These are phyloP conservation scores for Drosophila neocordata DNA, from an alignment of 1,140 invertebrate genomes.

Conservation along the genomic window DNA sequence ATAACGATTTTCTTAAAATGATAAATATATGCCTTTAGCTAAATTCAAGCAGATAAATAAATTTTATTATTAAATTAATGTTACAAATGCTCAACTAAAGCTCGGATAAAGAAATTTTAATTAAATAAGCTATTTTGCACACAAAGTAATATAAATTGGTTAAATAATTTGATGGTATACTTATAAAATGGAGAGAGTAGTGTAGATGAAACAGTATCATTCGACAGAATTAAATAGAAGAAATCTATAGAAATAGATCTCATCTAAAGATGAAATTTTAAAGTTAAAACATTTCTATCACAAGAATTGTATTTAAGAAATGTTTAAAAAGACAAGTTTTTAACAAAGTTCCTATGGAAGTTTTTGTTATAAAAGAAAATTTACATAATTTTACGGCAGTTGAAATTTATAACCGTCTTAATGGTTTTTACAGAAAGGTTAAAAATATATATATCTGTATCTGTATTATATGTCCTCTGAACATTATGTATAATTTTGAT, in stretches of 20 bases:
- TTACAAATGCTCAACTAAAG: background rate
- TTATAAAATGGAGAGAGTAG: background rate
- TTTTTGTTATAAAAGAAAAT: background rate
- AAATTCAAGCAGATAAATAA: constrained; percentile 2
- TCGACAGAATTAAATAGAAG: background rate
- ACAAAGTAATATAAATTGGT: background rate
- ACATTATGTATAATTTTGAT: constrained; percentile 2
- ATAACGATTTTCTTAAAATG: constrained; percentile 5
- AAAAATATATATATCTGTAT: background rate
- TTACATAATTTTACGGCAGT: background rate
- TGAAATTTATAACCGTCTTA: no score
- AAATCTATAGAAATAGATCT: background rate
- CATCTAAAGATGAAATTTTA: background rate
- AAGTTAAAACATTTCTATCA: background rate
- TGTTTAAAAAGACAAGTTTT: background rate
- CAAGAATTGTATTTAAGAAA: no score
- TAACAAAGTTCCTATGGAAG: background rate
- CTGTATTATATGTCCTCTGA: background rate
- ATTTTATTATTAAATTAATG: background rate
- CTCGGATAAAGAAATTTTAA: constrained; percentile 1
- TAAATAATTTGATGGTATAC: background rate
- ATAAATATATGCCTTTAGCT: background rate
- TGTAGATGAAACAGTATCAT: background rate
- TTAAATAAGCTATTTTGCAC: background rate
- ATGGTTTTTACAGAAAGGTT: background rate